Evolutionary conservation across 30 jellyfish, hydroid and myxozoan genomes (phyloP), one percentile per base, ranked within the genome.

Genomic region (Nemopilema nomurai): DNA sequence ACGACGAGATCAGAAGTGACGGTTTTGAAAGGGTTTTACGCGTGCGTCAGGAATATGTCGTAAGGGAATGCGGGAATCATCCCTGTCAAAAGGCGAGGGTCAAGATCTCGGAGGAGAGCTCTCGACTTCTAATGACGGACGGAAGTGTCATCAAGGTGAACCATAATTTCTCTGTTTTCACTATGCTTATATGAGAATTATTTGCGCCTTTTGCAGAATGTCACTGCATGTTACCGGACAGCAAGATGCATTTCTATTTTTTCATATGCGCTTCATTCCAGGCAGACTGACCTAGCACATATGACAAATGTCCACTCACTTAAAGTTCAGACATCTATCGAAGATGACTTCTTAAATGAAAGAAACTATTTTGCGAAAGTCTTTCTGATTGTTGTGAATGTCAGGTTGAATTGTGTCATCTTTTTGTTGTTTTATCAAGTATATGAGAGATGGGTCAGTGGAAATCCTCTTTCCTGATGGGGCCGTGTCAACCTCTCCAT

Each of bases 141-240:
- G 98, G 98, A 21, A 63, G 74, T 29, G 95, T 93, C 20, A 77
- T 93, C 66, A 88, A 84, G 94, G 98, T 93, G 68, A 19, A 4
- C 23, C 16, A 29, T 8, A 74, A 62, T 76, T 50, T 8, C 16
- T 16, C 22, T 21, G 23, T 20, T 31, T 28, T 62, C 25, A 13
- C 18, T 33, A 8, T 74, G 30, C 6, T 73, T 73, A 4, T 27
- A 29, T 20, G 27, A 31, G 50, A n/a, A n/a, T 20, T 73, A 31
- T 29, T 76, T 76, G 51, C 49, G 22, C 9, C 76, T 18, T 63
- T 63, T 4, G 7, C 72, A 6, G 26, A 69, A n/a, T 20, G 22
- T 28, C 52, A 79, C 49, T 66, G 20, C 81, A 57, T 18, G 24
- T 78, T 63, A 6, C 49, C 67, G 67, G 28, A 20, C 1, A 76